These are phyloP conservation scores for Subacronicta megacephala DNA, from an alignment of 2,888 invertebrate species.

Conservation along the genomic window DNA sequence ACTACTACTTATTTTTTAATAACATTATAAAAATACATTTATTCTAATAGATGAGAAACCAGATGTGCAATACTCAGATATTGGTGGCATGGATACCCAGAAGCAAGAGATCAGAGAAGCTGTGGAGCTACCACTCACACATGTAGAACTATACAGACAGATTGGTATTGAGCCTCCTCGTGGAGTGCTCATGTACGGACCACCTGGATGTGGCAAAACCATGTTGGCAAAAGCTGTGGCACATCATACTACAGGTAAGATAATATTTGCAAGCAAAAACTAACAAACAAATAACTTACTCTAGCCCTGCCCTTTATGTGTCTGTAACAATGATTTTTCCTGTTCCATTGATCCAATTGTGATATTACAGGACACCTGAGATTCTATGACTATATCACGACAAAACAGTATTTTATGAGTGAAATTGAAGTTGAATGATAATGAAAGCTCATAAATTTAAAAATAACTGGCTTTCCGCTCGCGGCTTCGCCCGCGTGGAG, in stretches of 20 bases:
- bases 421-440: too few species aligned
- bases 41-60: slow-evolving; percentile 96
- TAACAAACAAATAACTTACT: neutral
- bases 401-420: too few species aligned
- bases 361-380: too few species aligned
- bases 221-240: slow-evolving; percentile 99
- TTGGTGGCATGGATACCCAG: slow-evolving; percentile 99
- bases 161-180: slow-evolving; percentile 99
- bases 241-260: slow-evolving; percentile 97
- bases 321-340: too few species aligned
- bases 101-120: slow-evolving; percentile 99
- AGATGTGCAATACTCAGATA: slow-evolving; percentile 98
- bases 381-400: too few species aligned
- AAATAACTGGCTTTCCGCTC: too few species aligned
- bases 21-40: too few species aligned
- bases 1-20: too few species aligned
- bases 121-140: slow-evolving; percentile 98
- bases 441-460: too few species aligned
- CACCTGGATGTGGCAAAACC: slow-evolving; percentile 99
- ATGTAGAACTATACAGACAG: slow-evolving; percentile 99
- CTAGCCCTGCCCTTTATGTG: too few species aligned
- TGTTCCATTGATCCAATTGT: too few species aligned
- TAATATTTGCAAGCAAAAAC: neutral
- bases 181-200: slow-evolving; percentile 99
- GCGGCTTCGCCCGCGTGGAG: too few species aligned